Evolutionary conservation across 2,797 vertebrate species (phyloP), one percentile per base, ranked within the genome.

Genomic region (Tokudaia muenninki): DNA sequence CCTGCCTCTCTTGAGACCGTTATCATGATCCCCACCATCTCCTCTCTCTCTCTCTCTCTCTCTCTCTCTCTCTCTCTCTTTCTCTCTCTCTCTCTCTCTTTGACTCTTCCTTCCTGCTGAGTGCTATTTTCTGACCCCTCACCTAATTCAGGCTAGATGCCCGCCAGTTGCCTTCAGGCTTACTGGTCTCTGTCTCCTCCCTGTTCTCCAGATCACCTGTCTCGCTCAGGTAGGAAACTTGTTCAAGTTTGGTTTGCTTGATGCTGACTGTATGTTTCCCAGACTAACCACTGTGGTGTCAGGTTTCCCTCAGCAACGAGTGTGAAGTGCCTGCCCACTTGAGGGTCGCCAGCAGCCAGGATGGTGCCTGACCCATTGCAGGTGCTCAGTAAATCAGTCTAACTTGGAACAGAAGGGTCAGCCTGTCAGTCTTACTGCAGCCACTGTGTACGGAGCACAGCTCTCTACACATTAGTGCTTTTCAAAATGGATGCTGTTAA

Each of bases 61-160:
- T 0, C 29, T n/a, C 34, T 74, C 3, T n/a, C 17, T 70, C 24
- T 13, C n/a, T 0, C 29, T n/a, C 34, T 74, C 47, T 59, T 9
- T 8, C 3, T 59, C 12, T 8, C 3, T 10, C 3, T 37, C 17
- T 70, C 24, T 13, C n/a, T 0, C 29, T 37, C n/a, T 41, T 3
- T 0, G 14, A 1, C 17, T 2, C 9, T 19, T 24, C 16, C 8
- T 50, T 57, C 11, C 4, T 13, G 31, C 16, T 1, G 0, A 10
- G 22, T 1, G 29, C 57, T 0, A 0, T 24, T 3, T 7, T 26
- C 3, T 41, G n/a, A 2, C 24, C 16, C 84, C 3, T 65, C 80
- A 6, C 21, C 16, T 29, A 26, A 26, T 65, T 81, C 47, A 59
- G 14, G 12, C 52, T 22, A 34, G 70, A 44, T 16, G 50, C 24